Evolutionary conservation across 1,140 invertebrate species (phyloP), one percentile per base, ranked within the genome.

Genomic region (Diuraphis noxia): DNA sequence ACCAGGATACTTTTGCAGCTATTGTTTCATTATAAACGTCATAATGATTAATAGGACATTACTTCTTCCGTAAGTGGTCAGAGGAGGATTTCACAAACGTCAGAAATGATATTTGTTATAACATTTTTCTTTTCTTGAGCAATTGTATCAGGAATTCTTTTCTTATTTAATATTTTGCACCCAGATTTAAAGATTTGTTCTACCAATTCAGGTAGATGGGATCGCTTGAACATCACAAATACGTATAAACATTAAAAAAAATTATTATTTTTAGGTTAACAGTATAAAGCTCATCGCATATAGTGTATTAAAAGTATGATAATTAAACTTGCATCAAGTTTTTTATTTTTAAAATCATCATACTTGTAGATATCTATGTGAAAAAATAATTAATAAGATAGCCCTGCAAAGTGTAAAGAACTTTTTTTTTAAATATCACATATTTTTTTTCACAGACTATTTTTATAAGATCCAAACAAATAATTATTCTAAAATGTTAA

Each of bases 21-120:
- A 91, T 91, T 91, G 89, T 91, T 91, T 91, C 89, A 91, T 91
- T 91, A 81, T 38, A 81, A 91, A 91, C 89, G 89, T 91, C 77
- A 91, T 34, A n/a, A 91, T 91, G 89, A 91, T 91, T 91, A 91
- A 91, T 91, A 82, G 89, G 89, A 91, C 89, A 52, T 91, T 38
- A 52, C 41, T 17, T 8, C 77, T 25, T 23, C 85, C 8, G 41
- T 41, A 87, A 87, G 86, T 88, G 63, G 72, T 52, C 72, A 90
- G 41, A 77, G 72, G 30, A 46, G 63, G 88, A 90, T 90, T 90
- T 79, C 13, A 34, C 77, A 9, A 40, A 91, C 77, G 89, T 82
- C 63, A 91, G 89, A 91, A 91, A 91, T 91, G 89, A 81, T 82
- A 91, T 91, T 91, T 82, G 77, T 82, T 91, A n/a, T 91, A 40